A percentile compares a stretch with the other conserved stretches of the same genome.
phyloP scores from a whole-genome alignment of 2,888 invertebrate species.

The Lasioglossum villosulum region DNA sequence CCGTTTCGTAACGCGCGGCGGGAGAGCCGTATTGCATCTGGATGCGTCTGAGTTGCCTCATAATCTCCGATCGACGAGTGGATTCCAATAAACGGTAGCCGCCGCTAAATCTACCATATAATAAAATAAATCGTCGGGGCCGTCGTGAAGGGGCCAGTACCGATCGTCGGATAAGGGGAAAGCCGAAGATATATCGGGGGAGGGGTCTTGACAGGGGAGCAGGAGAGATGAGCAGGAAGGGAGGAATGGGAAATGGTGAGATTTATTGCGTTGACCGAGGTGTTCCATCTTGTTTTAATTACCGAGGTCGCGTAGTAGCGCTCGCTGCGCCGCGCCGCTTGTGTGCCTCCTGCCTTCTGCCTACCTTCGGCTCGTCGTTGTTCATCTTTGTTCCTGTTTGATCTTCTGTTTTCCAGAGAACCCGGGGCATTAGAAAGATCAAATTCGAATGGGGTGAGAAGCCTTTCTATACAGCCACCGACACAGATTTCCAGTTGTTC shows the following conservation, averaged over 20 bases:
- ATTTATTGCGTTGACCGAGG: slow-evolving; percentile 77
- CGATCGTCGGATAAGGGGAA: slow-evolving; percentile 70
- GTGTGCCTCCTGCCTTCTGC: neutral
- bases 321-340: slow-evolving; percentile 36
- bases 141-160: slow-evolving; percentile 59
- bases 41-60: slow-evolving; percentile 38
- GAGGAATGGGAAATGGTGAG: slow-evolving; percentile 67
- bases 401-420: slow-evolving; percentile 3
- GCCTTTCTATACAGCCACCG: neutral
- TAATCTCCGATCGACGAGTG: slow-evolving; percentile 71
- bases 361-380: slow-evolving; percentile 15
- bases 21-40: slow-evolving; percentile 27
- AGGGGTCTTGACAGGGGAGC: slow-evolving; percentile 20
- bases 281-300: slow-evolving; percentile 77
- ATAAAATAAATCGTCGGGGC: slow-evolving; percentile 76
- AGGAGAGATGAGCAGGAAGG: slow-evolving; percentile 25
- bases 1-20: slow-evolving; percentile 55
- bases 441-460: slow-evolving; percentile 13
- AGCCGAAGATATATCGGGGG: slow-evolving; percentile 53
- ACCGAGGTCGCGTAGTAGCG: slow-evolving; percentile 65
- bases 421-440: slow-evolving; percentile 27
- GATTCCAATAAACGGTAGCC: slow-evolving; percentile 77
- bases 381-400: neutral
- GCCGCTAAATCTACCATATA: slow-evolving; percentile 76
- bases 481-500: slow-evolving; percentile 21